A percentile compares a stretch with the other conserved stretches of the same genome.
Conservation (phyloP, 1,140 invertebrate species). For the Euura saliciscinereae region DNA sequence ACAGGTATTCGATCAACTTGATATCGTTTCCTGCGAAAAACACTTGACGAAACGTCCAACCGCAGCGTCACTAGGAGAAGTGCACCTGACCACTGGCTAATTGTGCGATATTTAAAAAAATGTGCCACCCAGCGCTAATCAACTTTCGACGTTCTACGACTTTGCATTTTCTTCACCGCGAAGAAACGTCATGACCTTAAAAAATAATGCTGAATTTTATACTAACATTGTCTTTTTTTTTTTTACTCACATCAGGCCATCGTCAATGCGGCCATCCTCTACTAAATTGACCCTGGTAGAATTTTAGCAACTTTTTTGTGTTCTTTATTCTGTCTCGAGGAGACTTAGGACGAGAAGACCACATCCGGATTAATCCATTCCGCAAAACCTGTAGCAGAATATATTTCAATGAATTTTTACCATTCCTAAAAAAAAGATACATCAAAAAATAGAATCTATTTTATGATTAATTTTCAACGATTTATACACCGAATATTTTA, state of each 20-base stretch:
- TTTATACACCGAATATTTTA: not conserved
- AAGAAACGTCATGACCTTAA: not conserved
- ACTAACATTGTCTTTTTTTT: not conserved
- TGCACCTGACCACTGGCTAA: too few species aligned
- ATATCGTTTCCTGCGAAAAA: too few species aligned
- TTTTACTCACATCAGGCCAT: not conserved
- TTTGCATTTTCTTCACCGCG: not conserved
- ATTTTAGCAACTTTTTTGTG: not conserved
- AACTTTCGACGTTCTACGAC: not conserved
- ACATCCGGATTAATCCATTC: not conserved
- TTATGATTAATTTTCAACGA: not conserved
- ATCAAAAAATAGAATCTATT: too few species aligned
- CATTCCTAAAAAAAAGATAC: not conserved
- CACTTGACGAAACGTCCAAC: too few species aligned
- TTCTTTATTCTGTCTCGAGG: not conserved
- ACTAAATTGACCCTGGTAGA: not conserved
- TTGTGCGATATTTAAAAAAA: not conserved
- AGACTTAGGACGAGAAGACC: not conserved
- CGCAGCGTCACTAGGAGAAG: too few species aligned
- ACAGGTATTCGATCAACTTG: too few species aligned
- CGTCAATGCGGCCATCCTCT: not conserved
- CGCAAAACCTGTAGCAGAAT: not conserved
- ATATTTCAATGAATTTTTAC: not conserved
- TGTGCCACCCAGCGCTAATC: not conserved
- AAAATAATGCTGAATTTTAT: not conserved